Evolutionary conservation across 2,888 invertebrate genomes (phyloP).

Genomic region (Ischnus inquisitorius): DNA sequence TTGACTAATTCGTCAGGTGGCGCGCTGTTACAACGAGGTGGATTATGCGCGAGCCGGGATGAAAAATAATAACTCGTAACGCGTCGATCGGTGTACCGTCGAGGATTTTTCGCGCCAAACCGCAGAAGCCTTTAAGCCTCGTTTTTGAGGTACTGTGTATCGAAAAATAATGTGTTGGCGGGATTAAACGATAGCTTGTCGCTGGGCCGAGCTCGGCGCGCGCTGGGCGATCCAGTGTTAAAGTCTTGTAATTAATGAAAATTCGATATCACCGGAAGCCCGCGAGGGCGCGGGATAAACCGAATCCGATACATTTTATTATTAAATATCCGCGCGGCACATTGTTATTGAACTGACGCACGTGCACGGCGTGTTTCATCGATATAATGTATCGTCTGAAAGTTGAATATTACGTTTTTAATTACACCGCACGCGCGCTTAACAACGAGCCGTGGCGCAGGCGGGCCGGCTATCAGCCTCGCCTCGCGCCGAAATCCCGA

Average conservation of each 20-base stretch:
- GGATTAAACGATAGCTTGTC: slow-evolving; percentile 25
- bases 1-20: neutral
- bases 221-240: neutral
- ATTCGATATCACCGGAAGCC: slow-evolving; percentile 59
- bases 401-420: slow-evolving; percentile 67
- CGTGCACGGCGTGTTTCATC: slow-evolving; percentile 50
- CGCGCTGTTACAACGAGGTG: neutral
- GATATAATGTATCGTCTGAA: slow-evolving; percentile 57
- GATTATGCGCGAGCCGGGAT: neutral
- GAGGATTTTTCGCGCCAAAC: slow-evolving; percentile 5
- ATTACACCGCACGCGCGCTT: slow-evolving; percentile 45
- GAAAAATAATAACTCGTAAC: slow-evolving; percentile 3
- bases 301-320: slow-evolving; percentile 48
- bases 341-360: slow-evolving; percentile 48
- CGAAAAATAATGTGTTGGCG: slow-evolving; percentile 53
- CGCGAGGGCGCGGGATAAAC: neutral
- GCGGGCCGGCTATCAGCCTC: neutral
- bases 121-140: slow-evolving; percentile 12
- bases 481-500: neutral
- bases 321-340: slow-evolving; percentile 55
- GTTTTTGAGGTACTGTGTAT: neutral
- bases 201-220: neutral
- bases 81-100: neutral
- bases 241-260: slow-evolving; percentile 61
- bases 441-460: neutral